These are phyloP conservation scores for Heliconius hermathena DNA, from an alignment of 1,140 invertebrate species.

Conservation along the genomic window DNA sequence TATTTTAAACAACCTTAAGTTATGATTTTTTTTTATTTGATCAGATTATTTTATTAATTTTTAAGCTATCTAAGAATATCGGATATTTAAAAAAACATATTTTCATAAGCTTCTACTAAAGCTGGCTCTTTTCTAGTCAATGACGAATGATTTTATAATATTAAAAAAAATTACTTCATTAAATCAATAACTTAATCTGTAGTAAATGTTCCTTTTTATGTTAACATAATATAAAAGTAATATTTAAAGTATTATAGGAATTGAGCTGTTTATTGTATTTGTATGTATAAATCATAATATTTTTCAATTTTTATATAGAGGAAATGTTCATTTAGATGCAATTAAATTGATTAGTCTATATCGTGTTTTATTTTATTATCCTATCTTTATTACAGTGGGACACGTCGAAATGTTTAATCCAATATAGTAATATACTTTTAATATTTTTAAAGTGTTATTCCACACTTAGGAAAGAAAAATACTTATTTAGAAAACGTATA, in stretches of 20 bases:
- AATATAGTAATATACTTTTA: no score
- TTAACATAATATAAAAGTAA: not conserved
- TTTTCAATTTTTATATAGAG: constrained; percentile 66
- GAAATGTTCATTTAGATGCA: constrained; percentile 48
- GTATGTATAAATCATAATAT: constrained; percentile 45
- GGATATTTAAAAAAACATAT: not conserved
- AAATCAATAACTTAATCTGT: constrained; percentile 4
- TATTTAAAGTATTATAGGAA: constrained; percentile 34
- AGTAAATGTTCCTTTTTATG: constrained; percentile 13
- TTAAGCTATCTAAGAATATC: not conserved
- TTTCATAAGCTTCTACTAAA: not conserved
- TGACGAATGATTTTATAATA: not conserved
- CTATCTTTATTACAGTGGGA: not conserved
- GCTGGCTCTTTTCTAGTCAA: constrained; percentile 9
- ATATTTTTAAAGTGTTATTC: no score
- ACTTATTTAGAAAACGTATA: no score
- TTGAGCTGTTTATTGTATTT: constrained; percentile 33
- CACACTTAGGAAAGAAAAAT: no score
- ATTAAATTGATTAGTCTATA: constrained; percentile 38
- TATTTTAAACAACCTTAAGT: not conserved
- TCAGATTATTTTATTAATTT: not conserved
- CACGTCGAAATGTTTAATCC: no score
- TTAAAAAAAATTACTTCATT: not conserved
- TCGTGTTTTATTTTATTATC: constrained; percentile 45
- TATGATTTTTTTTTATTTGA: not conserved